Evolutionary conservation across 2,888 invertebrate species (phyloP).

Genomic region (Caenorhabditis sulstoni): DNA sequence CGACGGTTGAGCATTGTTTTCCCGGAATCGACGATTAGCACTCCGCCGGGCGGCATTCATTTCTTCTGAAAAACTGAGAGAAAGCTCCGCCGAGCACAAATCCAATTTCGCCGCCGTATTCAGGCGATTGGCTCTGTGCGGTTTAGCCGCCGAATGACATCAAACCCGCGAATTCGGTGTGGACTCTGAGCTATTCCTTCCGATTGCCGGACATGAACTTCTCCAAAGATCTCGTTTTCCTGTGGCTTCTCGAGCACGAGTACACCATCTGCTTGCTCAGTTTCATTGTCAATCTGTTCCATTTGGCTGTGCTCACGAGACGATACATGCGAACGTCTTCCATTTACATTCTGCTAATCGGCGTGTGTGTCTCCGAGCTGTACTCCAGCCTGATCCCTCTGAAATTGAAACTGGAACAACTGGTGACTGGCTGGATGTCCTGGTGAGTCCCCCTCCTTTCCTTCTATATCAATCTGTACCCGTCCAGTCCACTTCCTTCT

Average conservation of each 20-base stretch:
- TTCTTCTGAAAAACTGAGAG: neutral
- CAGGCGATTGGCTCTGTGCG: neutral
- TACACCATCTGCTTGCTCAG: slow-evolving; percentile 34
- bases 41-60: slow-evolving; percentile 4
- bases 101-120: slow-evolving; percentile 12
- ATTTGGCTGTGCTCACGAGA: slow-evolving; percentile 30
- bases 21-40: neutral
- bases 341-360: slow-evolving; percentile 36
- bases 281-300: slow-evolving; percentile 29
- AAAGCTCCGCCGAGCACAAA: slow-evolving; percentile 5
- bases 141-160: slow-evolving; percentile 25
- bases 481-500: slow-evolving; percentile 24
- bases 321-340: slow-evolving; percentile 45
- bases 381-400: slow-evolving; percentile 18
- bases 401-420: slow-evolving; percentile 17
- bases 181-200: neutral
- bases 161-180: slow-evolving; percentile 17
- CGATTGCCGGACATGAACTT: neutral
- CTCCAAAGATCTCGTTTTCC: neutral
- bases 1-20: slow-evolving; percentile 23
- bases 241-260: slow-evolving; percentile 23
- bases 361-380: slow-evolving; percentile 24
- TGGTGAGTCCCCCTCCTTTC: slow-evolving; percentile 9
- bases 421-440: slow-evolving; percentile 1
- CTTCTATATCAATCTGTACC: too few species aligned